Conservation (phyloP, 92 coral and sea anemone species). For the Phenganax marumi region DNA sequence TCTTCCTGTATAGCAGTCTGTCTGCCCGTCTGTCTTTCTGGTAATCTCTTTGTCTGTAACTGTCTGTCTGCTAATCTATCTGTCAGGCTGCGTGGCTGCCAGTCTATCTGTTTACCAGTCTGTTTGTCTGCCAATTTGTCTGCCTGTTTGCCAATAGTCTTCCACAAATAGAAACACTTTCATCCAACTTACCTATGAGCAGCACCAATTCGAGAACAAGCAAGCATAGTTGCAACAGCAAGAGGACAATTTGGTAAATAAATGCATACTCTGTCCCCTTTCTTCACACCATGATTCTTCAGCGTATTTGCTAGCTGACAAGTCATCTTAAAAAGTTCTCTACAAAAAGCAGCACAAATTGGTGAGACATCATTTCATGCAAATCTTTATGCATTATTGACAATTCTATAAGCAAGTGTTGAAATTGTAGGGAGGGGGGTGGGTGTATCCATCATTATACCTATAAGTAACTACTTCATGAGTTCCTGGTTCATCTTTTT, state of each 20-base stretch:
- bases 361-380: too few relatives aligned
- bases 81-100: background rate
- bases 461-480: conserved; percentile 80
- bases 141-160: background rate
- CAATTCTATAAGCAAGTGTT: too few relatives aligned
- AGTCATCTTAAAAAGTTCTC: conserved; percentile 87
- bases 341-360: conserved; percentile 9
- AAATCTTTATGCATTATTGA: too few relatives aligned
- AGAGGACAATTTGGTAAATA: conserved; percentile 95
- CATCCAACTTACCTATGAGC: conserved; percentile 72
- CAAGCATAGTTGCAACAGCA: conserved; percentile 96
- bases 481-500: conserved; percentile 95
- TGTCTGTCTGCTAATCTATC: background rate
- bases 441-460: conserved; percentile 5
- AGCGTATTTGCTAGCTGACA: conserved; percentile 83
- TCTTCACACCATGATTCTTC: conserved; percentile 85
- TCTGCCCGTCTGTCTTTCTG: background rate
- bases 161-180: background rate
- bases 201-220: conserved; percentile 98
- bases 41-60: too few relatives aligned
- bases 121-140: background rate
- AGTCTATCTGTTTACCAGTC: background rate
- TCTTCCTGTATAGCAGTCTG: background rate
- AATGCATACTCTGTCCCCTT: conserved; percentile 94
- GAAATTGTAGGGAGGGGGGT: background rate